Evolutionary conservation across 2,113 vertebrate species (phyloP).

Genomic region (Ploceus nigricollis): DNA sequence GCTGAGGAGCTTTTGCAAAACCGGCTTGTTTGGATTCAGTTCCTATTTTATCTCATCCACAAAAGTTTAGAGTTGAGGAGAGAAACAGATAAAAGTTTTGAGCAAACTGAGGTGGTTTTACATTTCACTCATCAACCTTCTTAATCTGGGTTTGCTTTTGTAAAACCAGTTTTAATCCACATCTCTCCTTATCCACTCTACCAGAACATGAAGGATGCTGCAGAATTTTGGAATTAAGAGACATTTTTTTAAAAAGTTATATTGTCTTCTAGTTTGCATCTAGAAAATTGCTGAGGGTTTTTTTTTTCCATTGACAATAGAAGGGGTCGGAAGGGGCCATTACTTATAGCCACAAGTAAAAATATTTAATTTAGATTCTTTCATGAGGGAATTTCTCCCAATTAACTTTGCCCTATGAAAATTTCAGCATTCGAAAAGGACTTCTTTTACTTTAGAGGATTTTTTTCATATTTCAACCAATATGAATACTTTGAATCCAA

Average conservation of each 20-base stretch:
- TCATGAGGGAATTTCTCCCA: neutral
- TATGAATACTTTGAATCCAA: neutral
- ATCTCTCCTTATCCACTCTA: neutral
- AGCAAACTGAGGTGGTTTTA: slow-evolving; percentile 48
- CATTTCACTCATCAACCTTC: slow-evolving; percentile 30
- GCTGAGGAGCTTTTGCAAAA: slow-evolving; percentile 63
- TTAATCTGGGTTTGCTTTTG: slow-evolving; percentile 47
- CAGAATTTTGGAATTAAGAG: neutral
- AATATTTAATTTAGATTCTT: neutral
- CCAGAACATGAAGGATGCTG: neutral
- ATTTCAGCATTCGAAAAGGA: neutral
- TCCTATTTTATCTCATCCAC: slow-evolving; percentile 49
- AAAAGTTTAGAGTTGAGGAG: slow-evolving; percentile 37
- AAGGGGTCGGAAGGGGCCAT: neutral
- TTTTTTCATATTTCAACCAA: neutral
- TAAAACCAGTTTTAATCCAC: slow-evolving; percentile 22
- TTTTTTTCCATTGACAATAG: neutral
- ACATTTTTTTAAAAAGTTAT: accelerated
- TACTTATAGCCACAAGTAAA: neutral
- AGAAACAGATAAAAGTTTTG: slow-evolving; percentile 64
- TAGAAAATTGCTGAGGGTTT: neutral
- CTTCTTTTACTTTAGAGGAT: neutral
- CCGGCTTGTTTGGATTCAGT: slow-evolving; percentile 51
- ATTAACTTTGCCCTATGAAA: neutral
- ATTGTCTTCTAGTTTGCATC: neutral